A percentile compares a stretch with the other conserved stretches of the same genome.
phyloP scores from a whole-genome alignment of 2,888 invertebrate genomes.

The Polylopha cassiicola region DNA sequence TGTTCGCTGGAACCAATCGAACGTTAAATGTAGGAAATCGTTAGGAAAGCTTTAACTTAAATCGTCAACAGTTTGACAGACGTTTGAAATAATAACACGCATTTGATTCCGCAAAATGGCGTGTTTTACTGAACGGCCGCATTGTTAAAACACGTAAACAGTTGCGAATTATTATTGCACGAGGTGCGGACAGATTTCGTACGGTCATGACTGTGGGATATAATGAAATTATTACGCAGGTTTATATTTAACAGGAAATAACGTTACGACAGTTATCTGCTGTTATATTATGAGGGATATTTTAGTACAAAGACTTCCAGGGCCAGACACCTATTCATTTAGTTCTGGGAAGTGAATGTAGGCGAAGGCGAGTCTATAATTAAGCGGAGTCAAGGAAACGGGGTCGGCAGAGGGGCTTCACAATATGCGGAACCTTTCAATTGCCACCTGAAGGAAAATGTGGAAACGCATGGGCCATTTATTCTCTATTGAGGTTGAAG shows the following conservation, averaged over 20 bases:
- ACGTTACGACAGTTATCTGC: too few species aligned
- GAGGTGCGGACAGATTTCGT: too few species aligned
- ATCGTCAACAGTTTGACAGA: constrained; percentile 45
- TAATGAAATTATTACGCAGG: too few species aligned
- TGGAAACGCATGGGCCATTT: background rate
- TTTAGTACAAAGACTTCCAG: constrained; percentile 14
- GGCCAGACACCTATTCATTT: constrained; percentile 26
- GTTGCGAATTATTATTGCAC: too few species aligned
- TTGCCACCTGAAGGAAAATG: constrained; percentile 24
- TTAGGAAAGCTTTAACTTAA: constrained; percentile 28
- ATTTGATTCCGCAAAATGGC: constrained; percentile 27
- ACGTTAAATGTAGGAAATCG: constrained; percentile 39
- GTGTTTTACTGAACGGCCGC: constrained; percentile 9
- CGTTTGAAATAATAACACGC: constrained; percentile 45
- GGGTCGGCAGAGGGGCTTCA: constrained; percentile 41
- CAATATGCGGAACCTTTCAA: constrained; percentile 36
- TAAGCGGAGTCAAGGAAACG: constrained; percentile 43
- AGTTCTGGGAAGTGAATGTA: constrained; percentile 29
- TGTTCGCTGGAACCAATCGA: constrained; percentile 34
- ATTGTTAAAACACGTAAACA: constrained; percentile 17
- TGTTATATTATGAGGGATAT: too few species aligned
- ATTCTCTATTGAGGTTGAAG: too few species aligned
- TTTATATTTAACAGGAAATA: too few species aligned
- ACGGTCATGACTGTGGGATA: too few species aligned
- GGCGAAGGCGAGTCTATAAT: constrained; percentile 45